Evolutionary conservation across 2,888 invertebrate species (phyloP).

Genomic region (Sialis fuliginosa): DNA sequence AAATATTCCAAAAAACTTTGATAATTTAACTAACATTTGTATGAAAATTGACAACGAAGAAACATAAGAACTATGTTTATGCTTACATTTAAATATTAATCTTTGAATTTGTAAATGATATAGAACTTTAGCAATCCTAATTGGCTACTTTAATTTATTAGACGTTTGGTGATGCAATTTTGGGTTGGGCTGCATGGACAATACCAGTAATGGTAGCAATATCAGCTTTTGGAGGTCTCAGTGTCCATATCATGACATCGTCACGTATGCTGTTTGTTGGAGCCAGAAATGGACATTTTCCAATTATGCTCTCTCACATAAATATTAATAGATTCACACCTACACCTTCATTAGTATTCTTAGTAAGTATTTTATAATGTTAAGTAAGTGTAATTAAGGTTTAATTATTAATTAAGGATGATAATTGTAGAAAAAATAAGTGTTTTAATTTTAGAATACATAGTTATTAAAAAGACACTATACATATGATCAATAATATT

Average conservation of each 20-base stretch:
- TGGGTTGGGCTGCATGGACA: constrained; percentile 58
- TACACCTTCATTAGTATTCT: constrained; percentile 61
- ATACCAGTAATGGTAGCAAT: constrained; percentile 87
- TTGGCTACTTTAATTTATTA: constrained; percentile 21
- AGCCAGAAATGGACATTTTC: constrained; percentile 80
- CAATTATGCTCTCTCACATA: constrained; percentile 60
- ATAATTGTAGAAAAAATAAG: not conserved
- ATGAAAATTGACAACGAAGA: too few relatives aligned
- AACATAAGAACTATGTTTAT: too few relatives aligned
- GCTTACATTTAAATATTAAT: too few relatives aligned
- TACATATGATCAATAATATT: not conserved
- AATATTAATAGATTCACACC: constrained; percentile 60
- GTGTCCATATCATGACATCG: constrained; percentile 90
- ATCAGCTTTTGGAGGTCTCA: constrained; percentile 82
- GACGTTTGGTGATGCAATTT: constrained; percentile 67
- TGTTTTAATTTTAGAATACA: not conserved
- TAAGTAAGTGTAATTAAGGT: too few relatives aligned
- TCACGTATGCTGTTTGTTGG: constrained; percentile 84
- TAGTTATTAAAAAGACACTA: too few relatives aligned
- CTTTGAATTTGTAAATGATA: too few relatives aligned
- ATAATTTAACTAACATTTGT: too few relatives aligned
- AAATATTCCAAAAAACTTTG: too few relatives aligned
- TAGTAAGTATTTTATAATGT: constrained; percentile 35
- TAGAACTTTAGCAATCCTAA: too few relatives aligned
- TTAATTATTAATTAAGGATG: too few relatives aligned